Base-by-base conservation (phyloP, 2,797 vertebrate species). In the Enteromius unitaeniatus region DNA sequence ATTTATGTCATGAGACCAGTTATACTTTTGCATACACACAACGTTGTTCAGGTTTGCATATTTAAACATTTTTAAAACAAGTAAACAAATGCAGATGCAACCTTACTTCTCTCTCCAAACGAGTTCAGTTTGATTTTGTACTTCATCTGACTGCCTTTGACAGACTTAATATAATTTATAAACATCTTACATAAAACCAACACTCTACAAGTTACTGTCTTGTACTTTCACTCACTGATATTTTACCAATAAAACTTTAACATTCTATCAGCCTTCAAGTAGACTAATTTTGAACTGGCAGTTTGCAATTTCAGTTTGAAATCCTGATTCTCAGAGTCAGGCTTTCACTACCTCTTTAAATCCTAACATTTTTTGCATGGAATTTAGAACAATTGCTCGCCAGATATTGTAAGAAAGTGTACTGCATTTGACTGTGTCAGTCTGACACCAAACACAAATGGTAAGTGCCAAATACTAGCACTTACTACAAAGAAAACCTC, bases 111-210 rank as follows among this genome's bases (percentile, higher is more conserved):
- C 55, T 42, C 21, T 60, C 34, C 21, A 76, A 58, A 76, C 11
- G 2, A 58, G 37, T 76, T 76, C 21, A 23, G 53, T 17, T 53
- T 77, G 3, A 42, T 11, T 77, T 37, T 5, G 3, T 19, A 8
- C 8, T 60, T 77, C 34, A 45, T 28, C n/a, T 26, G 34, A 42
- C 55, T 77, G 55, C 37, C 55, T 62, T 77, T 77, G 8, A 77
- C 28, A 42, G 37, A 77, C 53, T 4, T 37, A 34, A 53, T 53
- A 34, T n/a, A 31, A 51, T 74, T 23, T 58, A 23, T 58, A 40
- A 23, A 76, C n/a, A 60, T 76, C 74, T 60, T 23, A 23, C 53
- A 76, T 76, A 60, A 76, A 76, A 60, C 74, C 74, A 60, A 34
- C 34, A 58, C 13, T 49, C 3, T 8, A 13, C 11, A n/a, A 40